Conservation (phyloP, 1,140 invertebrate genomes). For the Macrosteles quadrilineatus region DNA sequence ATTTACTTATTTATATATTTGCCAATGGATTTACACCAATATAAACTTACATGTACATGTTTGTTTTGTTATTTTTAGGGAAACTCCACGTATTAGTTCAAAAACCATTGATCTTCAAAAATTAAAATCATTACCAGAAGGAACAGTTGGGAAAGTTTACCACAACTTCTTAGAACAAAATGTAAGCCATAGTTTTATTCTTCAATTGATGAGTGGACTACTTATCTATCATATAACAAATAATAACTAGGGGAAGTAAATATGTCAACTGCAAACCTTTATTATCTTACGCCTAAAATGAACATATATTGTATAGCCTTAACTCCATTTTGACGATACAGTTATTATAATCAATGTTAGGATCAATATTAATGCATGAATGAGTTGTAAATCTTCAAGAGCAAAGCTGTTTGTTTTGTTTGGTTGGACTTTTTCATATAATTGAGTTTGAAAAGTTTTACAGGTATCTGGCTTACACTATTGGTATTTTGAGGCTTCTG, state of each 20-base stretch:
- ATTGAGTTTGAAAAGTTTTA: no score
- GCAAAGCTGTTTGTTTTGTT: no score
- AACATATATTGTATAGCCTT: no score
- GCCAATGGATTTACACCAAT: no score
- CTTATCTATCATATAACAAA: neutral
- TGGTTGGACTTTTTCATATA: no score
- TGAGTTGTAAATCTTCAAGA: no score
- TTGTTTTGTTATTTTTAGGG: constrained; percentile 53
- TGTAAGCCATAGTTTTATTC: constrained; percentile 52
- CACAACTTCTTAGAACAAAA: constrained; percentile 78
- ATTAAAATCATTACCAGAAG: constrained; percentile 70
- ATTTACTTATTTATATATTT: no score
- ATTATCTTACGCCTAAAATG: neutral
- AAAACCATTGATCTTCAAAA: constrained; percentile 74
- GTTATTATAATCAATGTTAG: neutral
- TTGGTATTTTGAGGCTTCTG: no score
- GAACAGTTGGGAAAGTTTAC: constrained; percentile 84
- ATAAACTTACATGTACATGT: no score
- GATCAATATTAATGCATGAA: neutral
- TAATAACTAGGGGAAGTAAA: neutral
- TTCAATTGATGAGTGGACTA: neutral
- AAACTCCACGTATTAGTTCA: constrained; percentile 86
- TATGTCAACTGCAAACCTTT: neutral
- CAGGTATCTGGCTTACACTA: no score
- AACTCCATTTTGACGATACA: constrained; percentile 10